Base-by-base conservation (phyloP, 2,797 vertebrate genomes). In the Danio kyathit region DNA sequence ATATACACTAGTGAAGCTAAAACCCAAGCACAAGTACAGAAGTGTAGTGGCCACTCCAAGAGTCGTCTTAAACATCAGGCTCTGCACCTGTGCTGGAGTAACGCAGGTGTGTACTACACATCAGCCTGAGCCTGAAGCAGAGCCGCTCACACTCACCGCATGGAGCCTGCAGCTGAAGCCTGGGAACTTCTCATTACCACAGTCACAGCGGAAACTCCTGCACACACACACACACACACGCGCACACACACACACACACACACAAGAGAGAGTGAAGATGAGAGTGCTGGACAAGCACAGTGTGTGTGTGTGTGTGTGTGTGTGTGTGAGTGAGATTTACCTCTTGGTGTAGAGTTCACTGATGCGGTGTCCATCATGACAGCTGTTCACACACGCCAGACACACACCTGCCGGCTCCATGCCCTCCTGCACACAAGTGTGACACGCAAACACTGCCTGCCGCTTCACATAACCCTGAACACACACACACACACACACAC, bases 321-420 rank as follows among this genome's bases (percentile, higher is more conserved):
- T 29, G 29, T 29, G 29, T 29, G 29, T 29, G 29, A 29, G 29
- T 29, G 29, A 29, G 29, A 29, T 1, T 29, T 29, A 98, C 97
- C 97, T 96, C 94, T 98, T 99, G 71, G 97, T 98, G 75, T 98
- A 99, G 0, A 99, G 91, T 74, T 98, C 97, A 89, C 96, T 95
- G 40, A 99, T 90, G 17, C 96, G 94, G 61, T 99, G 97, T 1
- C 94, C 94, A 80, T 98, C 97, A 14, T 99, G 97, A 84, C 97
- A 99, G 83, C 95, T 95, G 74, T 98, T 97, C 82, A 95, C 96
- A 91, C 97, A 99, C 67, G 97, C 97, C 10, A 98, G 92, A 86
- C 95, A 94, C 60, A 99, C 92, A 19, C 97, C 97, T 40, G 97
- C 96, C 13, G 95, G 96, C 76, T 97, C 94, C 57, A 90, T 92